Conservation (phyloP, 2,888 invertebrate genomes). For the Epirrhoe alternata region DNA sequence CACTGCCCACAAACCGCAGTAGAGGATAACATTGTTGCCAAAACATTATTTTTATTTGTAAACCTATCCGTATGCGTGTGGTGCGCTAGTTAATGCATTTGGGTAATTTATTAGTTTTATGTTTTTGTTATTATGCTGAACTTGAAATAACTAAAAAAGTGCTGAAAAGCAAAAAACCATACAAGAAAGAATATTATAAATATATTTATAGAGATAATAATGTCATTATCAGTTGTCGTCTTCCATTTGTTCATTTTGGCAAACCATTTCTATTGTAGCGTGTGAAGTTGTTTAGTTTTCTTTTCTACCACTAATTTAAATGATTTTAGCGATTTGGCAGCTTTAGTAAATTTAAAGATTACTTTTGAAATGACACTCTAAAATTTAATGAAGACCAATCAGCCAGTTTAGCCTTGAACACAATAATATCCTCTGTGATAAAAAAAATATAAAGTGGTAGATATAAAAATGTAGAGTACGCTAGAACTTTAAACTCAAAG, state of each 20-base stretch:
- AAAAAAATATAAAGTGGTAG: constrained; percentile 81
- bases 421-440: constrained; percentile 77
- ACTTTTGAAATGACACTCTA: constrained; percentile 34
- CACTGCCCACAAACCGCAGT: constrained; percentile 62
- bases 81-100: constrained; percentile 77
- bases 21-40: constrained; percentile 66
- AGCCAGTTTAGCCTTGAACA: constrained; percentile 72
- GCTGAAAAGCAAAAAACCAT: constrained; percentile 48
- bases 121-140: constrained; percentile 61
- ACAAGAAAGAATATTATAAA: constrained; percentile 55
- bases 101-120: constrained; percentile 78
- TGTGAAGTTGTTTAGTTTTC: constrained; percentile 61
- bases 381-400: constrained; percentile 58
- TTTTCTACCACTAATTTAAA: constrained; percentile 64
- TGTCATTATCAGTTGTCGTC: constrained; percentile 64
- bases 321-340: constrained; percentile 48
- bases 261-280: constrained; percentile 80
- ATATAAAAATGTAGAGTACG: constrained; percentile 67
- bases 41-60: constrained; percentile 57
- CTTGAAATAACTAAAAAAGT: constrained; percentile 69
- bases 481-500: constrained; percentile 80
- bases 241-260: constrained; percentile 80
- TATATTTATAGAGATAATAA: constrained; percentile 52
- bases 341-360: constrained; percentile 41
- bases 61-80: constrained; percentile 58